Conservation (phyloP, 2,113 vertebrate genomes). For the Xyrauchen texanus region DNA sequence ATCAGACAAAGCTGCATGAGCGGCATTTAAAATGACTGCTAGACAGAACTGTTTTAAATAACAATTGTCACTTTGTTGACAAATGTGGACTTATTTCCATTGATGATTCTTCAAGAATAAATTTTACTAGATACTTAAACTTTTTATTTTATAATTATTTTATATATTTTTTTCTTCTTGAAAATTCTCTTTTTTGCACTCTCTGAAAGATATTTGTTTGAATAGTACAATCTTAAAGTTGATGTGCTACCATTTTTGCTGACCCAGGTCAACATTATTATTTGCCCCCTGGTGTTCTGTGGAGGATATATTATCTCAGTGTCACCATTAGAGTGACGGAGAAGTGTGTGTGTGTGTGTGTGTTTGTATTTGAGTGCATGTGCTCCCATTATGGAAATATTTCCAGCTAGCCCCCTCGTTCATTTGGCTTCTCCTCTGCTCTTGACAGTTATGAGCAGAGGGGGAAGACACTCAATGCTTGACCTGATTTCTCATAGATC, state of each 20-base stretch:
- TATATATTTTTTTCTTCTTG: too few species aligned
- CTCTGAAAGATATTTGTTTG: not conserved
- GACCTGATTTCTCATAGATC: conserved; percentile 95
- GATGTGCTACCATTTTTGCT: conserved; percentile 15
- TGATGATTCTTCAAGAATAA: not conserved
- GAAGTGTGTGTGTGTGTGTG: not conserved
- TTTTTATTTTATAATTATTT: too few species aligned
- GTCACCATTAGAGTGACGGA: conserved; percentile 12
- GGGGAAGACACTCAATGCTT: conserved; percentile 72
- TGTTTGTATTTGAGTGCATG: conserved; percentile 3
- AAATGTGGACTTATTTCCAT: too few species aligned
- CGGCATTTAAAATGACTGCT: not conserved
- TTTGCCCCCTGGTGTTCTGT: conserved; percentile 20
- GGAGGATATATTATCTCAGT: conserved; percentile 19
- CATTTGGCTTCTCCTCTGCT: conserved; percentile 57
- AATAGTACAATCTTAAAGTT: not conserved
- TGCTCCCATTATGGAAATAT: conserved; percentile 64
- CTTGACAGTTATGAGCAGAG: conserved; percentile 67
- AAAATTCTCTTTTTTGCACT: too few species aligned
- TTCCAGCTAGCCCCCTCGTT: conserved; percentile 62
- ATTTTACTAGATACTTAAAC: too few species aligned
- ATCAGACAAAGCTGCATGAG: not conserved
- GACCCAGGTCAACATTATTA: conserved; percentile 6
- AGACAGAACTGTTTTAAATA: not conserved
- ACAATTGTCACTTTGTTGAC: too few species aligned